Evolutionary conservation across 2,797 vertebrate genomes (phyloP), one percentile per base, ranked within the genome.

Genomic region (Clarias fuscus): DNA sequence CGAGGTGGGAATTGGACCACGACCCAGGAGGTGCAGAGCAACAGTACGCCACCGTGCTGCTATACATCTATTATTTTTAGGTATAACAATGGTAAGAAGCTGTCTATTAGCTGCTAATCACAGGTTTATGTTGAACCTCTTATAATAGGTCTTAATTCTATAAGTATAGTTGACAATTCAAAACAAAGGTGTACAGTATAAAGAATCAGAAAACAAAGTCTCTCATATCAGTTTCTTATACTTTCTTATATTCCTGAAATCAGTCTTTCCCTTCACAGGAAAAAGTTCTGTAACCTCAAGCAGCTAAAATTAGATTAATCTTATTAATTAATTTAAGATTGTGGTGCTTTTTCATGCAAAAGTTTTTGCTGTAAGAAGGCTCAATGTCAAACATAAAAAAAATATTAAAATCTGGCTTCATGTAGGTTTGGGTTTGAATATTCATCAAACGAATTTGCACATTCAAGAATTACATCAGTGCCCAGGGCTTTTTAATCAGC

Each of bases 391-490:
- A 59, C n/a, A 78, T 78, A 20, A 59, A 77, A 59, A 77, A 77
- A 77, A 77, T 20, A 64, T 17, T 15, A n/a, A 53, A 67, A 65
- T 70, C 24, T 37, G 58, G 53, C 67, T 71, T 78, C 6, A 78
- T 86, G 17, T 56, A 71, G n/a, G 43, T 70, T 62, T 61, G 72
- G 2, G 77, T 37, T 62, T 37, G 30, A 77, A 82, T 82, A 61
- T 83, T 56, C 37, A 64, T 68, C 59, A 79, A 40, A 76, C 7
- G 22, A n/a, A 48, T 77, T 72, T 84, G 43, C 64, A 72, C 79
- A 84, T 75, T 18, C 1, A 0, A 76, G 43, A 76, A 59, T 58
- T 6, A 2, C 15, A 27, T 48, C 15, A 76, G 73, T 76, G 27
- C 75, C 53, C 27, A 33, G 17, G 30, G 30, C 27, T 78, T 78